Conservation (phyloP, 2,888 invertebrate species). For the Cerceris rybyensis region DNA sequence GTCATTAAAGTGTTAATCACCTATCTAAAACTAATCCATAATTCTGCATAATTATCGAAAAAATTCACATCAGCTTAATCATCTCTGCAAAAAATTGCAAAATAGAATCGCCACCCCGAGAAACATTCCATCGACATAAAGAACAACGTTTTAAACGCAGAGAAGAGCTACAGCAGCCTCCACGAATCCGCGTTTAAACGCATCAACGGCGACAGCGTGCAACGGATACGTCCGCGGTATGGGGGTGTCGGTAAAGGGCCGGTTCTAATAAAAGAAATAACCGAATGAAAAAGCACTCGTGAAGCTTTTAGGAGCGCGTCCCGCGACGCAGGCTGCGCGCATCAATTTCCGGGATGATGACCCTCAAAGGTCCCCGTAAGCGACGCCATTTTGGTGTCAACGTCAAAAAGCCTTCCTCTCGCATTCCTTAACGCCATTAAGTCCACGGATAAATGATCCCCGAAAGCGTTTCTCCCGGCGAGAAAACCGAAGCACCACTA, state of each 20-base stretch:
- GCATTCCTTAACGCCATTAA: conserved; percentile 66
- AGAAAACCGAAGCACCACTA: conserved; percentile 43
- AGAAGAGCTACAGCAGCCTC: no score
- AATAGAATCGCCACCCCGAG: no score
- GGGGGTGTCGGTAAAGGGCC: conserved; percentile 18
- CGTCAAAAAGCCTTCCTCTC: conserved; percentile 56
- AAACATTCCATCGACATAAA: no score
- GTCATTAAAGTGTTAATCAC: no score
- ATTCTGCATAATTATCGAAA: no score
- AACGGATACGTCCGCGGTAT: neutral
- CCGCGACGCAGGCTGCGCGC: conserved; percentile 45
- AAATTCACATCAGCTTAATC: no score
- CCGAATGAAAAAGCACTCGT: conserved; percentile 16
- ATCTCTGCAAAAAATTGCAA: no score
- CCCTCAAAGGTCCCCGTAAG: conserved; percentile 45
- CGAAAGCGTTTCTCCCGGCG: conserved; percentile 54
- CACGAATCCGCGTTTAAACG: neutral
- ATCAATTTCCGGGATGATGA: conserved; percentile 68
- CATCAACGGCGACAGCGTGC: conserved; percentile 15
- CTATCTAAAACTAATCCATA: no score
- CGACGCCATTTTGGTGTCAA: conserved; percentile 64
- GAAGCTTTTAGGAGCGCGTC: conserved; percentile 44
- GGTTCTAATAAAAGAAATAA: conserved; percentile 49
- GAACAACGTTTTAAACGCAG: no score
- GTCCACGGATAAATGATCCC: conserved; percentile 69